Base-by-base conservation (phyloP, 2,113 vertebrate species). In the Xyliphius kryptos region DNA sequence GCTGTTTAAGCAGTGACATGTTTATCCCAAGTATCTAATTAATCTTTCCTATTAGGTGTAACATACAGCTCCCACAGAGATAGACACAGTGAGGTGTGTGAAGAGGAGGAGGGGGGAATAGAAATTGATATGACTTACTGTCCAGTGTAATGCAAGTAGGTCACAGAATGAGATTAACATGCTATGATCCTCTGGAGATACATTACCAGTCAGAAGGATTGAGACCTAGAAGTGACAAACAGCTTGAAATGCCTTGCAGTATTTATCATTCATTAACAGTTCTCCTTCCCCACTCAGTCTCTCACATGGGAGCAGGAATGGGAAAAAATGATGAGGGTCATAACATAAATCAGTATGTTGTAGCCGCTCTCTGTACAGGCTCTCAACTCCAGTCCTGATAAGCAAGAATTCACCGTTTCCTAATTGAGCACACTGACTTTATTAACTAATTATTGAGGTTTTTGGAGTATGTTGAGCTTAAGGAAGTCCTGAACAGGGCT, bases 161-260 rank as follows among this genome's bases (percentile, higher is more conserved):
- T 80, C 75, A 74, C 60, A 56, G 17, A 52, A 67, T 19, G 46
- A 76, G 67, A 50, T 72, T 64, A 11, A 58, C 12, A 15, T 73
- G 67, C 68, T 67, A 67, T 20, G 61, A 51, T 22, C 37, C 56
- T 62, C 26, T 61, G 58, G 68, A 53, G 75, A 80, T 70, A 72
- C 62, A 81, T 79, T 68, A 60, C 57, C 63, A 37, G 61, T 48
- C 37, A 56, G 70, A 14, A 38, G 16, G 38, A 57, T 15, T 14
- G 8, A 51, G 9, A 37, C 50, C 53, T 50, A 50, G 15, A 49
- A 15, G 50, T 51, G 54, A 26, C 58, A 50, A 46, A 61, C 62
- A 60, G 16, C 62, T 50, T 54, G 32, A 60, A 51, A 59, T 54
- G 22, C 16, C 17, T 47, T 63, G 53, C 52, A 63, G 16, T 55